A percentile compares a stretch with the other conserved stretches of the same genome.
phyloP scores from a whole-genome alignment of 2,113 vertebrate species.

The Labeo catla region DNA sequence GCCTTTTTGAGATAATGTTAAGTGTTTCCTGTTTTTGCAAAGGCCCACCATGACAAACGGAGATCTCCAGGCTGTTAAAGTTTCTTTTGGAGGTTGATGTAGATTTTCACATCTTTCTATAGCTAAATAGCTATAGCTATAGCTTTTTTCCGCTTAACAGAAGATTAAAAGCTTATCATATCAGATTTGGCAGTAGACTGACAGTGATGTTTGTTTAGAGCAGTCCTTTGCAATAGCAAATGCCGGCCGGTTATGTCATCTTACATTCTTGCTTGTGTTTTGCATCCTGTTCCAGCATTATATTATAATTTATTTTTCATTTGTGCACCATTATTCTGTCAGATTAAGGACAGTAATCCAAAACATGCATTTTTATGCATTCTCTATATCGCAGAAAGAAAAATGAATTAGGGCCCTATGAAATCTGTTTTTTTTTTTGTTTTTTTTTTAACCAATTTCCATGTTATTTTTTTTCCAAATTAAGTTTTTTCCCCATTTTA shows the following conservation, averaged over 20 bases:
- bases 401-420: not conserved
- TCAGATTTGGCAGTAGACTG: not conserved
- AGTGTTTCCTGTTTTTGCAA: slow-evolving; percentile 56
- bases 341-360: not conserved
- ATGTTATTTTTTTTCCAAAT: too few species aligned
- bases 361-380: not conserved
- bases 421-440: too few species aligned
- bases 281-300: not conserved
- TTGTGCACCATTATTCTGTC: not conserved
- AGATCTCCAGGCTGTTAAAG: slow-evolving; percentile 46
- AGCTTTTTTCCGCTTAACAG: not conserved
- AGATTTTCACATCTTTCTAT: slow-evolving; percentile 14
- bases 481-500: too few species aligned
- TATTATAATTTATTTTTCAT: not conserved
- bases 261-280: not conserved
- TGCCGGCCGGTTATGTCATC: not conserved
- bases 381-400: not conserved
- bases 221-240: not conserved
- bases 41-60: slow-evolving; percentile 24
- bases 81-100: slow-evolving; percentile 6
- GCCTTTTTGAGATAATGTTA: slow-evolving; percentile 48
- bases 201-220: not conserved
- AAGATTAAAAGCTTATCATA: not conserved
- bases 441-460: too few species aligned
- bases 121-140: not conserved